Base-by-base conservation (phyloP, 2,797 vertebrate species). In the Labroides dimidiatus region DNA sequence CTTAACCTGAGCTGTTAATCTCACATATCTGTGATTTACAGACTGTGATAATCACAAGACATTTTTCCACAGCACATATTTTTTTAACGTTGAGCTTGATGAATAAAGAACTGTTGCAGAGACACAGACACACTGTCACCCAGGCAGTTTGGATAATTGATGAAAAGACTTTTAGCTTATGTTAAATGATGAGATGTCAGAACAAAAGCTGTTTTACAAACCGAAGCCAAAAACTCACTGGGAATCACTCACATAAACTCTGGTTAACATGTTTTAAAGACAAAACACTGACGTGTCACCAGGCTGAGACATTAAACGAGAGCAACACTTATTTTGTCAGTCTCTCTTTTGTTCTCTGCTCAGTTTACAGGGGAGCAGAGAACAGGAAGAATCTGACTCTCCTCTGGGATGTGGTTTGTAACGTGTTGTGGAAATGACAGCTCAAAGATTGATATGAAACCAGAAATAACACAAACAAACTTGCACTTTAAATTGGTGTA, bases 131-230 rank as follows among this genome's bases (percentile, higher is more conserved):
- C 9, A 1, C 21, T 23, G 62, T 54, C 4, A 8, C 9, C 0
- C 9, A 7, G 57, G 2, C 42, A 57, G n/a, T 41, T 71, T 44
- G 21, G 19, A 43, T 19, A 75, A 74, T 23, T 78, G 69, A 82
- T 77, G 66, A 70, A 80, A 49, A 82, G 75, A 78, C 63, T 65
- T 75, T 78, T 53, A 80, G 44, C 60, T 49, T 44, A 15, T 42
- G 21, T 56, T 62, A 59, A 62, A 15, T 53, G 67, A 47, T 27
- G 74, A 62, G 69, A 49, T 58, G 55, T 58, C 57, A 45, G 27
- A 54, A 30, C 4, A 27, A 27, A 19, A 5, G n/a, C 10, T 27
- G 47, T 36, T 42, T 59, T 62, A 60, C 72, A 68, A 42, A 49
- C 42, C 4, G 6, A 9, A 33, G 33, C 3, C 2, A 8, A 23